phyloP scores from a whole-genome alignment of 2,888 invertebrate species.

The Phortica magna region DNA sequence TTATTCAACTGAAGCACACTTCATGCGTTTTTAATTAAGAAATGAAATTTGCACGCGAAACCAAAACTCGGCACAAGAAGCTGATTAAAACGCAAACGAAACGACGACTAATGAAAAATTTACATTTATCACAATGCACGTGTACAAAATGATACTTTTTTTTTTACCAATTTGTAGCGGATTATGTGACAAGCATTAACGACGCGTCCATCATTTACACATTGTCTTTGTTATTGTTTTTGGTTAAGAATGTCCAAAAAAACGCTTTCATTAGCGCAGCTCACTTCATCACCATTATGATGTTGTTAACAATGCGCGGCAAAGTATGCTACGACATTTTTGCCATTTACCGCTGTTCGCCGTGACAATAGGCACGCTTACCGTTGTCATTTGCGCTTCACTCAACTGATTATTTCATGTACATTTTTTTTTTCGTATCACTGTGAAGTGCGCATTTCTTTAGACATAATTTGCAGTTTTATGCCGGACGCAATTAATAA shows the following conservation, averaged over 20 bases:
- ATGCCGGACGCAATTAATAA: constrained; percentile 30
- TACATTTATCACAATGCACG: constrained; percentile 25
- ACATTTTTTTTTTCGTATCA: not conserved
- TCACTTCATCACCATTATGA: constrained; percentile 17
- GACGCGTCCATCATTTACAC: not conserved
- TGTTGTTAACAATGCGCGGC: constrained; percentile 12
- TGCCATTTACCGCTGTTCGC: not conserved
- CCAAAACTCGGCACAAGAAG: not conserved
- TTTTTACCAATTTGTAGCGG: not conserved
- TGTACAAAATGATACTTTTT: not conserved
- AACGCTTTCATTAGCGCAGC: constrained; percentile 2
- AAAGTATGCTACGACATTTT: constrained; percentile 16
- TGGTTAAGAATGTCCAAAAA: not conserved
- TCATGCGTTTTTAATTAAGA: constrained; percentile 38
- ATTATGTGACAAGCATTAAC: not conserved
- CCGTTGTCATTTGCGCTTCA: constrained; percentile 24
- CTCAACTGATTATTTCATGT: not conserved
- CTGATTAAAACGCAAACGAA: constrained; percentile 9
- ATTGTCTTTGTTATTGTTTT: not conserved
- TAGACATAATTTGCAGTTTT: constrained; percentile 19
- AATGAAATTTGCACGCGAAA: constrained; percentile 23
- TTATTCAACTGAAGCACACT: constrained; percentile 27
- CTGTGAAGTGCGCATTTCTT: not conserved
- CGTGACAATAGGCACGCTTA: constrained; percentile 10
- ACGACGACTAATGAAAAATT: constrained; percentile 30